Percentiles rank a stretch among this genome's conserved stretches.
Conservation (phyloP, 1,140 invertebrate species). For the Drosophila pectinifera region DNA sequence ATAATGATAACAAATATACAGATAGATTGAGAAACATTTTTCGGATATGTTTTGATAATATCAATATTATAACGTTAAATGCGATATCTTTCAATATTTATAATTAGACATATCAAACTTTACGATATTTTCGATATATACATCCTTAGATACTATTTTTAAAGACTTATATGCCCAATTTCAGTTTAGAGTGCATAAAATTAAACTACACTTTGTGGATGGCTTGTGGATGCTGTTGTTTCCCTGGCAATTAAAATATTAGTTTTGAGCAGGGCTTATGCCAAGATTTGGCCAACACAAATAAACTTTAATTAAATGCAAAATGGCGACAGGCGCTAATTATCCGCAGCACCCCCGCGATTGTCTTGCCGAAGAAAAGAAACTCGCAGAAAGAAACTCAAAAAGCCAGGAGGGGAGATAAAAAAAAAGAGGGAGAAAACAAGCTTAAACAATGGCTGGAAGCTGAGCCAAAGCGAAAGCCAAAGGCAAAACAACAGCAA, state of each 20-base stretch:
- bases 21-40: too few species aligned
- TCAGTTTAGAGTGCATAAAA: slow-evolving; percentile 7
- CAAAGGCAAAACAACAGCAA: slow-evolving; percentile 49
- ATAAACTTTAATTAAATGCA: slow-evolving; percentile 69
- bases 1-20: too few species aligned
- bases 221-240: slow-evolving; percentile 35
- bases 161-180: neutral
- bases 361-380: slow-evolving; percentile 33
- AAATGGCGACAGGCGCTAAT: slow-evolving; percentile 70
- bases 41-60: too few species aligned
- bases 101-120: too few species aligned
- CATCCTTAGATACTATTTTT: too few species aligned
- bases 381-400: slow-evolving; percentile 27
- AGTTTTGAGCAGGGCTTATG: slow-evolving; percentile 58
- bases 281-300: slow-evolving; percentile 49
- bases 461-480: slow-evolving; percentile 25
- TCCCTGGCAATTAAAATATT: slow-evolving; percentile 75
- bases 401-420: neutral
- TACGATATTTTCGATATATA: too few species aligned
- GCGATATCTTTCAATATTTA: too few species aligned
- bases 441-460: slow-evolving; percentile 57
- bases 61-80: too few species aligned
- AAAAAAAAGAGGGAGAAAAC: slow-evolving; percentile 22
- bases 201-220: slow-evolving; percentile 9
- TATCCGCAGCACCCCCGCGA: slow-evolving; percentile 34